These are phyloP conservation scores for Anguilla anguilla DNA, from an alignment of 2,797 vertebrate genomes.

Conservation along the genomic window DNA sequence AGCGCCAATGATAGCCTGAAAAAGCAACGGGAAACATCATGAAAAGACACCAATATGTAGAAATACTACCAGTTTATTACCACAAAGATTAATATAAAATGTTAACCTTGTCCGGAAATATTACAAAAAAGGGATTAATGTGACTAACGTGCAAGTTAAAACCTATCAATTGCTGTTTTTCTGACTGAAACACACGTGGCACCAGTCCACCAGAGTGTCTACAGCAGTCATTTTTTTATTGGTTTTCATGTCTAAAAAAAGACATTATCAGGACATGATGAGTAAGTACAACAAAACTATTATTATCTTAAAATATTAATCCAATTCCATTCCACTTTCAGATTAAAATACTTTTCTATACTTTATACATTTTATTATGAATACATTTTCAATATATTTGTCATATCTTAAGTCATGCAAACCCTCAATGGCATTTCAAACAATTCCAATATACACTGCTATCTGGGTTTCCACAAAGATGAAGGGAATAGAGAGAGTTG, in stretches of 20 bases:
- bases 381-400: slow-evolving; percentile 14
- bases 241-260: neutral
- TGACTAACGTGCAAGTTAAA: slow-evolving; percentile 28
- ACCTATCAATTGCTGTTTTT: neutral
- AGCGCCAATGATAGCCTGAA: neutral
- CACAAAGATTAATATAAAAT: slow-evolving; percentile 62
- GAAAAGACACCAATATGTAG: slow-evolving; percentile 22
- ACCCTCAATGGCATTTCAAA: slow-evolving; percentile 1
- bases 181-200: neutral
- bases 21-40: neutral
- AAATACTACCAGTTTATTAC: slow-evolving; percentile 57
- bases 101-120: slow-evolving; percentile 54
- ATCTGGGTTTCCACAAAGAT: neutral
- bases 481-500: neutral
- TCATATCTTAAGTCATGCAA: slow-evolving; percentile 22
- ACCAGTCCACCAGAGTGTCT: neutral
- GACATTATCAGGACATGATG: neutral
- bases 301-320: neutral
- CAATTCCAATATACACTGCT: neutral
- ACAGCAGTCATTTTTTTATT: neutral
- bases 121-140: slow-evolving; percentile 51
- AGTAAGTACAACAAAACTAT: neutral
- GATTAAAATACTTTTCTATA: slow-evolving; percentile 16
- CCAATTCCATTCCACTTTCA: neutral
- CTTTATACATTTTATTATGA: slow-evolving; percentile 13